Evolutionary conservation across 1,140 invertebrate species (phyloP).

Genomic region (Tyrophagus putrescentiae): DNA sequence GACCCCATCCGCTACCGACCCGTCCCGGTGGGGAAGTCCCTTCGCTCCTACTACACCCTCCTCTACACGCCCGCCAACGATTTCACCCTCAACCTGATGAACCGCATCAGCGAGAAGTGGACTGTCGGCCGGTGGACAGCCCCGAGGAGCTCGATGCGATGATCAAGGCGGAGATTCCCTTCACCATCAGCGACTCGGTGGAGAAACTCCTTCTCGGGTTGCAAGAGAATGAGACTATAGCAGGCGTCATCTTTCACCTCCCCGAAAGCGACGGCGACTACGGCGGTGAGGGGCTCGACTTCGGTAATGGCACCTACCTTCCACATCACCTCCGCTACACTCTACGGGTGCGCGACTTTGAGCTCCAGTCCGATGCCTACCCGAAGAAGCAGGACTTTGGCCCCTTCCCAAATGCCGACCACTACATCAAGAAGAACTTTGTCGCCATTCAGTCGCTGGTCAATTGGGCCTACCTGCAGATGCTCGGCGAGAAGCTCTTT

Average conservation of each 20-base stretch:
- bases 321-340: constrained; percentile 17
- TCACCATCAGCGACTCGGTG: constrained; percentile 19
- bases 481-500: constrained; percentile 14
- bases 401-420: constrained; percentile 21
- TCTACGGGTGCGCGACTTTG: constrained; percentile 17
- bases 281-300: not conserved
- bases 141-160: constrained; percentile 10
- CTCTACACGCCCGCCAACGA: constrained; percentile 20
- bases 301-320: constrained; percentile 14
- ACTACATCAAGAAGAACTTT: constrained; percentile 20
- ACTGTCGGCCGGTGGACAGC: constrained; percentile 1
- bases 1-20: constrained; percentile 16
- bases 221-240: constrained; percentile 19
- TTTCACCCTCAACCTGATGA: constrained; percentile 17
- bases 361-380: constrained; percentile 7
- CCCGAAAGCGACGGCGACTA: not conserved
- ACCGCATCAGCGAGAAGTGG: constrained; percentile 3
- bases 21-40: not conserved
- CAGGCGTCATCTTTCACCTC: constrained; percentile 16
- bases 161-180: constrained; percentile 16
- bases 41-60: constrained; percentile 16
- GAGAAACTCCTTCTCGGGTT: constrained; percentile 16
- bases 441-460: constrained; percentile 19
- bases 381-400: constrained; percentile 21
- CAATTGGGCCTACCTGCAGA: constrained; percentile 16